Conservation (phyloP, 2,888 invertebrate species). For the Diarsia mendica region DNA sequence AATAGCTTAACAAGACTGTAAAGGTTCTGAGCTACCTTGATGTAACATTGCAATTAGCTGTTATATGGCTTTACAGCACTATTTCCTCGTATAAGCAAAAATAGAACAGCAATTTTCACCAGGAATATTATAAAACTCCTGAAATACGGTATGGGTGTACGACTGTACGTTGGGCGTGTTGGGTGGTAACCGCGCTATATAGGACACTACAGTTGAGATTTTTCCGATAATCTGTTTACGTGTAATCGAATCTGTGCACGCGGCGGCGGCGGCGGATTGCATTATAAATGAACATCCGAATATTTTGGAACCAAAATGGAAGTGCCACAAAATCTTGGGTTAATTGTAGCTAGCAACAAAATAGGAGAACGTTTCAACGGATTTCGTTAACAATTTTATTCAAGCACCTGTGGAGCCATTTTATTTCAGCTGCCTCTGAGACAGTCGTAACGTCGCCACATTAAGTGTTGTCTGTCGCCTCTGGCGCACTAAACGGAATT, state of each 20-base stretch:
- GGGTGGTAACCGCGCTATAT: constrained; percentile 17
- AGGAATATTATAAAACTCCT: constrained; percentile 32
- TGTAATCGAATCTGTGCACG: constrained; percentile 67
- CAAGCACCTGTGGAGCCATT: constrained; percentile 38
- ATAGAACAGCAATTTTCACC: constrained; percentile 21
- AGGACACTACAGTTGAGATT: constrained; percentile 61
- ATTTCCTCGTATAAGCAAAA: neutral
- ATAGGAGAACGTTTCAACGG: neutral
- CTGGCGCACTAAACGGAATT: constrained; percentile 36
- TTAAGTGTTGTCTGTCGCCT: constrained; percentile 18
- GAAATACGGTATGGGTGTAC: constrained; percentile 20
- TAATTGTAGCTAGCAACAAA: constrained; percentile 13
- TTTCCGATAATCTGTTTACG: constrained; percentile 76
- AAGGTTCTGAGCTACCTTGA: neutral
- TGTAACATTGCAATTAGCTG: constrained; percentile 18
- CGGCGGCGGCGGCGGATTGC: constrained; percentile 34
- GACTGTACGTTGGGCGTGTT: neutral
- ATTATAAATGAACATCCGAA: constrained; percentile 43
- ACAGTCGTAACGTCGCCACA: constrained; percentile 34
- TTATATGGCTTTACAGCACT: constrained; percentile 1
- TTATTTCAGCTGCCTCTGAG: constrained; percentile 32
- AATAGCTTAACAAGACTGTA: neutral
- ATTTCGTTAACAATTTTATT: constrained; percentile 6
- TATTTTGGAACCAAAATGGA: constrained; percentile 41
- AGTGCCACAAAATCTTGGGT: neutral